Percentiles rank a stretch among this genome's conserved stretches.
phyloP scores from a whole-genome alignment of 1,140 invertebrate genomes.

The Rhyzopertha dominica region DNA sequence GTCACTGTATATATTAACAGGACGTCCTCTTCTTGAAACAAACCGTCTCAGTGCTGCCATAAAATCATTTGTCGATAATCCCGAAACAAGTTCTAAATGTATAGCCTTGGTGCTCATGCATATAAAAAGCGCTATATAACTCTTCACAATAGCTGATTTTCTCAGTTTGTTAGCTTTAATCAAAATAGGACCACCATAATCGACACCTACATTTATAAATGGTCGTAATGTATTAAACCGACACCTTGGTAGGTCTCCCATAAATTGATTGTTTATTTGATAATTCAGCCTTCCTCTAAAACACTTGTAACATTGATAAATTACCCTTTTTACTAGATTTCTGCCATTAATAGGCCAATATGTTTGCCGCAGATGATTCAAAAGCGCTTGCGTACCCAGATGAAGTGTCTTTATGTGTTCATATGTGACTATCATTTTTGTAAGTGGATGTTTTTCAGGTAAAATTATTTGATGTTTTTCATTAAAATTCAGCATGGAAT shows the following conservation, averaged over 20 bases:
- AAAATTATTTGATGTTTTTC: too few species aligned
- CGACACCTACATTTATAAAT: conserved; percentile 32
- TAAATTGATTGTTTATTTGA: neutral
- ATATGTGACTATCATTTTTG: too few species aligned
- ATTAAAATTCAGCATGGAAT: too few species aligned
- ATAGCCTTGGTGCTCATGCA: conserved; percentile 18
- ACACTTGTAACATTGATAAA: conserved; percentile 10
- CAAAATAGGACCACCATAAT: conserved; percentile 37
- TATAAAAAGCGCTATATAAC: conserved; percentile 15
- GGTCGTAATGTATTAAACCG: conserved; percentile 26
- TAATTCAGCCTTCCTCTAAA: conserved; percentile 9
- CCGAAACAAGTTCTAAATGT: conserved; percentile 13
- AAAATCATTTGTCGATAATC: conserved; percentile 13
- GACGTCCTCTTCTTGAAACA: conserved; percentile 12
- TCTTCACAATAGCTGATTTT: neutral
- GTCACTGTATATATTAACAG: conserved; percentile 15
- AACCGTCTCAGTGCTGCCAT: conserved; percentile 15
- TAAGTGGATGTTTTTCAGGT: too few species aligned
- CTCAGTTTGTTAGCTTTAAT: conserved; percentile 5
- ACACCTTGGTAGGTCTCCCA: conserved; percentile 21
- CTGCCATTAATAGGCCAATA: conserved; percentile 21
- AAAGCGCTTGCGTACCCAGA: conserved; percentile 2
- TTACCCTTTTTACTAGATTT: conserved; percentile 8
- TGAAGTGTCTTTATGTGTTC: conserved; percentile 8
- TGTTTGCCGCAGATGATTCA: conserved; percentile 6